Evolutionary conservation across 2,888 invertebrate genomes (phyloP), one percentile per base, ranked within the genome.

Genomic region (Gari tellinella): DNA sequence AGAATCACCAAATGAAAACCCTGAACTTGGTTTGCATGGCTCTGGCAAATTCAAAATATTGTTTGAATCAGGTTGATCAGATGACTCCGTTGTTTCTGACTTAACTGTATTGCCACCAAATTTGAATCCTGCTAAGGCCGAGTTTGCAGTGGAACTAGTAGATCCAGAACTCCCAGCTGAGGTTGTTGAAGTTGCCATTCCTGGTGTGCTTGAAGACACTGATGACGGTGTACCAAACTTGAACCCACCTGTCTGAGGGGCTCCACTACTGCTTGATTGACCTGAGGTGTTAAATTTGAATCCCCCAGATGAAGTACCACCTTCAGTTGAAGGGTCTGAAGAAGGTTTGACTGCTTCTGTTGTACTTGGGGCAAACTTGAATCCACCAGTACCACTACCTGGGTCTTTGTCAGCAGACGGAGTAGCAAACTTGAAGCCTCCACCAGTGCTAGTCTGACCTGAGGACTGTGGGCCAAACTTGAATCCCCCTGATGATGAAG

Each of bases 221-320:
- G 52, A 1, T 41, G 48, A 26, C 43, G 53, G 23, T 23, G 55
- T 45, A 46, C 67, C 67, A 63, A 72, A 72, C n/a, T 21, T 41
- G 46, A 72, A 72, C 19, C 67, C 72, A 41, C 48, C 55, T n/a
- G 26, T 26, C 2, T 15, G n/a, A n/a, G 23, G 41, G 14, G 38
- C 41, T 40, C 23, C 21, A 14, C 25, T 31, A 14, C 60, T 21
- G 10, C 72, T 41, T 31, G 75, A 31, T 15, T 58, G 52, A 46
- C 63, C 15, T 56, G 69, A 61, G 0, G 57, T 31, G 41, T 78
- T 80, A 72, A 83, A 81, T 17, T 45, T 64, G 58, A 81, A 81
- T 14, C 76, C 78, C 37, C 61, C 49, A 14, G 68, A 23, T 19
- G 66, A 26, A 14, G 52, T 45, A 12, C 19, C 60, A 45, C 31